phyloP scores from a whole-genome alignment of 2,797 vertebrate species.

The Malurus leucopterus region DNA sequence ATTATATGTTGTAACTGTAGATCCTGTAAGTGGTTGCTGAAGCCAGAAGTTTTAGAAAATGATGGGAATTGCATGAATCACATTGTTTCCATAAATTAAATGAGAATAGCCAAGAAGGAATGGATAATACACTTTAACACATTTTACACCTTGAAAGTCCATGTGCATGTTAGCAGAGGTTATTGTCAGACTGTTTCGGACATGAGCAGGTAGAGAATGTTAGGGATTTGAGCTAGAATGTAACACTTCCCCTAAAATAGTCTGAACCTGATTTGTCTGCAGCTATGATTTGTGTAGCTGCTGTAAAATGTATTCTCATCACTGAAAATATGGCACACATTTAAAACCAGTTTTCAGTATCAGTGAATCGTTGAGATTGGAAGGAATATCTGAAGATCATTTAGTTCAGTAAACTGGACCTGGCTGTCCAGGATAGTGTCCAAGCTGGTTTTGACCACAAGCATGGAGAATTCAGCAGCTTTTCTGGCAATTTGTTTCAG shows the following conservation, averaged over 20 bases:
- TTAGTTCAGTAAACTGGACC: neutral
- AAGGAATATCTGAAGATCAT: neutral
- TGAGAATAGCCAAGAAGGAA: neutral
- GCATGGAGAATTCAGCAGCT: neutral
- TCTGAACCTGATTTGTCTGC: neutral
- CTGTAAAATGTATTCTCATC: neutral
- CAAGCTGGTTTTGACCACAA: neutral
- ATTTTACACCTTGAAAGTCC: neutral
- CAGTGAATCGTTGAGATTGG: neutral
- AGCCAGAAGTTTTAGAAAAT: neutral
- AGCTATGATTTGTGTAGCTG: neutral
- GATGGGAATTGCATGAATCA: neutral
- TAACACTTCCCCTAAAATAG: neutral
- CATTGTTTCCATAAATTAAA: neutral
- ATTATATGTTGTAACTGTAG: neutral
- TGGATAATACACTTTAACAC: neutral
- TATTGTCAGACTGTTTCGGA: neutral
- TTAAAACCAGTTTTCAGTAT: neutral
- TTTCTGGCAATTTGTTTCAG: neutral
- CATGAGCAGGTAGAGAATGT: neutral
- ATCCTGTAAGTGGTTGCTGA: neutral
- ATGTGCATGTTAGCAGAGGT: fast-evolving
- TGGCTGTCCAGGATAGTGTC: neutral
- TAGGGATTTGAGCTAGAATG: neutral
- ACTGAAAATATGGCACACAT: neutral